phyloP scores from a whole-genome alignment of 1,140 invertebrate species.

The Catajapyx aquilonaris region DNA sequence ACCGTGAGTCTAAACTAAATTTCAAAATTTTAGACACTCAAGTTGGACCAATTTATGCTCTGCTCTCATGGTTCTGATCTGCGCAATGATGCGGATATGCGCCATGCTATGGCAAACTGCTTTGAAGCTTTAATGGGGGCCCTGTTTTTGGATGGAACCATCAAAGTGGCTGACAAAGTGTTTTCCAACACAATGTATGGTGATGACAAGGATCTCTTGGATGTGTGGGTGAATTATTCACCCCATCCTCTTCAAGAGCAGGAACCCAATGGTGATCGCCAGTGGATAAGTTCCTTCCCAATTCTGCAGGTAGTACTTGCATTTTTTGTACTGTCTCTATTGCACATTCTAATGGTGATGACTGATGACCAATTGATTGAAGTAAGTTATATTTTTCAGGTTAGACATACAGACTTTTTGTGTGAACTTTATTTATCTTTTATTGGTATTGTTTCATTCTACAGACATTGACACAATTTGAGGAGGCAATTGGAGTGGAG shows the following conservation, averaged over 20 bases:
- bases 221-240: conserved; percentile 71
- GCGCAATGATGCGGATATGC: conserved; percentile 83
- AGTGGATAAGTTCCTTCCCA: conserved; percentile 73
- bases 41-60: conserved; percentile 84
- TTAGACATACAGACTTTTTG: too few species aligned
- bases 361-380: too few species aligned
- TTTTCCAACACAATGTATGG: conserved; percentile 67
- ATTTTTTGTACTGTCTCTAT: too few species aligned
- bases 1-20: conserved; percentile 5
- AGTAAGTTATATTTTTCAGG: too few species aligned
- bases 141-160: conserved; percentile 80
- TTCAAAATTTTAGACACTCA: conserved; percentile 37
- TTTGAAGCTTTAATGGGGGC: conserved; percentile 98
- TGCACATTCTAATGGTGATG: too few species aligned
- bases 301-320: conserved; percentile 42
- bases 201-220: conserved; percentile 34
- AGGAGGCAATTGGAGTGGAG: conserved; percentile 73
- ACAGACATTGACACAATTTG: conserved; percentile 73
- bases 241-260: conserved; percentile 78
- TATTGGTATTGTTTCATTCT: conserved; percentile 17
- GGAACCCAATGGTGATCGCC: conserved; percentile 77
- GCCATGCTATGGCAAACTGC: conserved; percentile 97
- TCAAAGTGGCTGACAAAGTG: conserved; percentile 55
- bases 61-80: conserved; percentile 96
- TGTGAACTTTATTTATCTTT: too few species aligned